Conservation (phyloP, 2,797 vertebrate species). For the Notamacropus eugenii region DNA sequence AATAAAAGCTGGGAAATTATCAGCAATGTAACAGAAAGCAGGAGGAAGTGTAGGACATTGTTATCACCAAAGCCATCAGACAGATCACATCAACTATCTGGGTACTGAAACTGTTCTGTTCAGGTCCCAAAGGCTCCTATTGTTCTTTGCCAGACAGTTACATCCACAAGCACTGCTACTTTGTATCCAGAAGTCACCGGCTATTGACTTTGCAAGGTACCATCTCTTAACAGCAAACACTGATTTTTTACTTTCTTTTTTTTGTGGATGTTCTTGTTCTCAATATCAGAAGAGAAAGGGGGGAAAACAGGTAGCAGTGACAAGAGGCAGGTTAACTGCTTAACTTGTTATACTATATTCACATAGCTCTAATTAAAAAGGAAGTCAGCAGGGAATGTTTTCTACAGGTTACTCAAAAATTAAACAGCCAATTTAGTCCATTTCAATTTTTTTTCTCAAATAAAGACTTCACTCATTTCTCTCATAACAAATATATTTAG, state of each 20-base stretch:
- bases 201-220: neutral
- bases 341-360: neutral
- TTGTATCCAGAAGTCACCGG: neutral
- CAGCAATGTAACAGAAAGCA: neutral
- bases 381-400: neutral
- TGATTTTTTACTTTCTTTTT: slow-evolving; percentile 30
- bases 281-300: neutral
- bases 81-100: neutral
- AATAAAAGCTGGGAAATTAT: slow-evolving; percentile 30
- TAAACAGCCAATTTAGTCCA: neutral
- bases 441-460: neutral
- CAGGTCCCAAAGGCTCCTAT: neutral
- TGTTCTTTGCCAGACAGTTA: slow-evolving; percentile 7
- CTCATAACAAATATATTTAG: neutral
- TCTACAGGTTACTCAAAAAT: neutral
- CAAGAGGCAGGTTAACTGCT: neutral
- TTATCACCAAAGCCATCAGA: neutral
- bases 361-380: slow-evolving; percentile 17
- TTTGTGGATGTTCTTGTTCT: neutral
- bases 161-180: neutral
- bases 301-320: neutral
- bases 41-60: neutral
- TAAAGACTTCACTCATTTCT: neutral
- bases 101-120: slow-evolving; percentile 33
- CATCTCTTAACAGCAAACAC: slow-evolving; percentile 33